Conservation (phyloP, 2,113 vertebrate species). For the cattle (Bos taurus) region DNA sequence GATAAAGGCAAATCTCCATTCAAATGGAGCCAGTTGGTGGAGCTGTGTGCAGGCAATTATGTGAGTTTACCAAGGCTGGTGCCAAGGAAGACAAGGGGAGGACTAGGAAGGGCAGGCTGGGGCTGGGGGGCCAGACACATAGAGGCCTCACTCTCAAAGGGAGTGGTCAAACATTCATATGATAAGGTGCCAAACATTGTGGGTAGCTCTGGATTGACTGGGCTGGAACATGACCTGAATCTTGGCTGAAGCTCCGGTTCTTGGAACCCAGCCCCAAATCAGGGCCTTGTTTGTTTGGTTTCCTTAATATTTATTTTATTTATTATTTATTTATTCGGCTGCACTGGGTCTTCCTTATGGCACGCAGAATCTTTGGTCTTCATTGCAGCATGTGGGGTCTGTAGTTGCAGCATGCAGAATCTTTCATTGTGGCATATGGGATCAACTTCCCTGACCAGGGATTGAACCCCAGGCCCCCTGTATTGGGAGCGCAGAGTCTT, state of each 20-base stretch:
- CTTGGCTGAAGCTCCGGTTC: not conserved
- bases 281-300: not conserved
- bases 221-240: not conserved
- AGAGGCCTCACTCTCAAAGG: not conserved
- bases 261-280: not conserved
- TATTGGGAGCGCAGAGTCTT: not conserved
- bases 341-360: not conserved
- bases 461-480: fast-evolving
- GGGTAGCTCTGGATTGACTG: not conserved
- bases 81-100: not conserved
- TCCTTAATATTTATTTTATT: not conserved
- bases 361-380: not conserved
- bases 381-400: not conserved
- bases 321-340: not conserved
- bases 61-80: not conserved
- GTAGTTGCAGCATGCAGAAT: not conserved
- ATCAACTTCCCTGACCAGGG: not conserved
- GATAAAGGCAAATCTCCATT: not conserved
- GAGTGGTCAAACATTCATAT: not conserved
- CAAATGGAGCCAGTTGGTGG: not conserved
- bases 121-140: not conserved
- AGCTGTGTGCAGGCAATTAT: fast-evolving
- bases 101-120: not conserved
- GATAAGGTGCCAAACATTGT: not conserved
- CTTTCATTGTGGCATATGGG: not conserved